A percentile compares a stretch with the other conserved stretches of the same genome.
phyloP scores from a whole-genome alignment of 2,888 invertebrate genomes.

The Pristionchus japonicus region DNA sequence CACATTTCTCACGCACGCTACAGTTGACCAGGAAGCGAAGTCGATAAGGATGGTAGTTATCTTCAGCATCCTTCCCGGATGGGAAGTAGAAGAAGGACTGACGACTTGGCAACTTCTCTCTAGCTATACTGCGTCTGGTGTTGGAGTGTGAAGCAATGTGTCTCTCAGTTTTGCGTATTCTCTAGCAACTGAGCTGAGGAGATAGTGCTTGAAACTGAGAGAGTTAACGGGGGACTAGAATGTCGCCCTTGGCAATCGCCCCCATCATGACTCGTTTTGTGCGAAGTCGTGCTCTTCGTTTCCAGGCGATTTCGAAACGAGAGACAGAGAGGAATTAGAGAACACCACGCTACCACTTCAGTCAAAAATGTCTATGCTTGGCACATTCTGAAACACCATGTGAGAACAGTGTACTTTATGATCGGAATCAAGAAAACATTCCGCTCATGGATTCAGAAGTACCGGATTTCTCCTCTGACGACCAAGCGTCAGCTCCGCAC shows the following conservation, averaged over 20 bases:
- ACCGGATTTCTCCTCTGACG: not conserved
- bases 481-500: not conserved
- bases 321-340: no score
- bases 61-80: not conserved
- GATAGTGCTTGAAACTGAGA: not conserved
- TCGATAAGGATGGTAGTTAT: constrained; percentile 4
- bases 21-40: constrained; percentile 39
- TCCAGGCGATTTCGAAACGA: not conserved
- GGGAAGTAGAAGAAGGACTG: not conserved
- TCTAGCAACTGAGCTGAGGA: not conserved
- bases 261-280: not conserved
- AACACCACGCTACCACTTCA: no score
- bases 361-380: no score
- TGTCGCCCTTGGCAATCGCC: not conserved
- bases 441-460: not conserved
- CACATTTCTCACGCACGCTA: constrained; percentile 23
- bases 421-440: not conserved
- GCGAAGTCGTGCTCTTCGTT: not conserved
- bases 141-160: not conserved
- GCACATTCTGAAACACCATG: no score
- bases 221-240: not conserved
- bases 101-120: not conserved
- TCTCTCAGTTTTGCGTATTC: not conserved
- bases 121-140: no score
- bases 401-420: no score